A percentile compares a stretch with the other conserved stretches of the same genome.
phyloP scores from a whole-genome alignment of 2,888 invertebrate genomes.

The Miltochrista miniata region DNA sequence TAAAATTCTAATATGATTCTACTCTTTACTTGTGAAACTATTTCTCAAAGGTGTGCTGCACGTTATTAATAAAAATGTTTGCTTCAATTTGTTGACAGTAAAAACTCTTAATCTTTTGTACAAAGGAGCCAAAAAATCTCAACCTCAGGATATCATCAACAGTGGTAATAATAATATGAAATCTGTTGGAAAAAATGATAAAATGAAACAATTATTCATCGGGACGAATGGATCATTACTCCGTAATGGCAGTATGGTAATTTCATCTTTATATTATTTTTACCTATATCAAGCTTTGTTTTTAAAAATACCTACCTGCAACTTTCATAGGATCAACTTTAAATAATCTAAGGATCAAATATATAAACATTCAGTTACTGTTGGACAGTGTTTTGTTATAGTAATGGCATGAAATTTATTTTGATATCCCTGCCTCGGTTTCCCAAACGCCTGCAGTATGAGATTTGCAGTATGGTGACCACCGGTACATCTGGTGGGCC shows the following conservation, averaged over 20 bases:
- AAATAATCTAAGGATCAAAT: too few species aligned
- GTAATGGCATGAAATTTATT: too few species aligned
- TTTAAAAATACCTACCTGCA: background rate
- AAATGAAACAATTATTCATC: conserved; percentile 70
- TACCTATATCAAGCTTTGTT: background rate
- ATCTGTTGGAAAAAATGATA: conserved; percentile 46
- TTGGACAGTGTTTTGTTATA: too few species aligned
- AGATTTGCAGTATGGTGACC: too few species aligned
- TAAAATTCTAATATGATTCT: too few species aligned
- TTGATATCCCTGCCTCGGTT: too few species aligned
- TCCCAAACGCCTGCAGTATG: too few species aligned
- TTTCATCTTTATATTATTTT: background rate
- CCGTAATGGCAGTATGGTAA: conserved; percentile 57
- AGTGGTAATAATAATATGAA: conserved; percentile 9
- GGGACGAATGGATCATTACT: conserved; percentile 64
- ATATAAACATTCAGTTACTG: too few species aligned
- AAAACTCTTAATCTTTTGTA: conserved; percentile 68
- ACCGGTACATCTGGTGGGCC: too few species aligned
- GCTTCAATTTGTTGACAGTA: conserved; percentile 41
- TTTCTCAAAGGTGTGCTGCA: too few species aligned
- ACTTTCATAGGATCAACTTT: too few species aligned
- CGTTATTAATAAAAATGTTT: background rate
- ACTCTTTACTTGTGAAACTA: too few species aligned
- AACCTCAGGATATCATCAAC: conserved; percentile 23
- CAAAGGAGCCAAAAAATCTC: conserved; percentile 63